These are phyloP conservation scores for Philotrypesis tridentata DNA, from an alignment of 1,140 invertebrate species.

Conservation along the genomic window DNA sequence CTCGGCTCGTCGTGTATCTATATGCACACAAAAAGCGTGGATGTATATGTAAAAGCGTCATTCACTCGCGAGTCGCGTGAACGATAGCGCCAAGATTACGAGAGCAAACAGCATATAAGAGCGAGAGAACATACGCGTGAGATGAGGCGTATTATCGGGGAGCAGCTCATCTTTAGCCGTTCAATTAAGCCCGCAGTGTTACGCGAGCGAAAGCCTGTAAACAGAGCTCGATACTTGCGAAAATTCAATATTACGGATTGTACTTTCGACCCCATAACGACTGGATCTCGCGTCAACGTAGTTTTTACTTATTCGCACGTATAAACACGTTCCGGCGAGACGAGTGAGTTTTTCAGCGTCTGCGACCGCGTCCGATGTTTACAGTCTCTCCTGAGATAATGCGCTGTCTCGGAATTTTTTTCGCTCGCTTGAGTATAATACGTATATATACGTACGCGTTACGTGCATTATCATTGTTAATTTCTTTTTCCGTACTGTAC, in stretches of 20 bases:
- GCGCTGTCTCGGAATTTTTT: conserved; percentile 9
- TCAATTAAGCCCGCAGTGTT: background rate
- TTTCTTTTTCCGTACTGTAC: too few species aligned
- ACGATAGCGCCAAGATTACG: background rate
- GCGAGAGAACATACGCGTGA: background rate
- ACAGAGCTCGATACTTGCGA: background rate
- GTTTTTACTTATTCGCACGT: too few species aligned
- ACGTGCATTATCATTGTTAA: too few species aligned
- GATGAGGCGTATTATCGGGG: background rate
- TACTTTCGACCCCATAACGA: conserved; percentile 2
- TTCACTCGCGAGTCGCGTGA: conserved; percentile 6
- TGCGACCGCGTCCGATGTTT: background rate
- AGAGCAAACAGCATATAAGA: background rate
- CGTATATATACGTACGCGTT: too few species aligned
- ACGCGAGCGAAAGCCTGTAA: background rate
- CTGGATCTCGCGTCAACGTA: too few species aligned
- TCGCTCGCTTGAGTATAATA: too few species aligned
- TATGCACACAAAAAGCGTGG: too few species aligned
- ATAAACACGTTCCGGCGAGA: background rate
- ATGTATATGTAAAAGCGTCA: background rate
- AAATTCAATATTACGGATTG: background rate
- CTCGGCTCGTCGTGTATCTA: background rate
- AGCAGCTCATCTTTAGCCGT: background rate
- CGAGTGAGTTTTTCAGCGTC: background rate
- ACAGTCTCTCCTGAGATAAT: background rate